These are phyloP conservation scores for Microtus ochrogaster DNA, from an alignment of 2,113 vertebrate genomes.

Conservation along the genomic window DNA sequence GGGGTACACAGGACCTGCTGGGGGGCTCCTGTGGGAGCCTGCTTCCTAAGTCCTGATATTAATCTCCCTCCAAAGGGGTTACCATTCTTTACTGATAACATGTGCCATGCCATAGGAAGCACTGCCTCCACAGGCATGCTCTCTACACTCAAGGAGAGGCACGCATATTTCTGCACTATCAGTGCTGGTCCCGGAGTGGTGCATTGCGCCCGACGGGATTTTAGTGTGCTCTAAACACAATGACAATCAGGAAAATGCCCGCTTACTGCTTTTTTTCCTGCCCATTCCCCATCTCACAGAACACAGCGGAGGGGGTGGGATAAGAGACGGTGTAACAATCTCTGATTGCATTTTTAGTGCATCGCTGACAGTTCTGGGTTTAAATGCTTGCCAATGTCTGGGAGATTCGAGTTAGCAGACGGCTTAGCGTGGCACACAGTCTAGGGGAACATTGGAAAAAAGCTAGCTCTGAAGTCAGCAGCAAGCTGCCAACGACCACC, in stretches of 20 bases:
- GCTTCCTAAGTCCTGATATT: not conserved
- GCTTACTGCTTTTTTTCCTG: constrained; percentile 74
- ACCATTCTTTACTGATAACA: not conserved
- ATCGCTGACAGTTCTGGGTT: constrained; percentile 85
- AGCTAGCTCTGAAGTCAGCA: constrained; percentile 37
- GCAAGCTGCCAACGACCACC: constrained; percentile 50
- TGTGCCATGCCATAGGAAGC: not conserved
- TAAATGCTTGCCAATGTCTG: constrained; percentile 81
- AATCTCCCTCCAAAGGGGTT: constrained; percentile 23
- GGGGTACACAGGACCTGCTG: accelerated
- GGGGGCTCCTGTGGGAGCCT: accelerated
- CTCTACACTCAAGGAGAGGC: constrained; percentile 57
- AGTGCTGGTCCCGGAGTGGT: constrained; percentile 36
- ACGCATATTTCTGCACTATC: constrained; percentile 50
- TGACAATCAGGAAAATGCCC: constrained; percentile 82
- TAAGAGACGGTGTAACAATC: constrained; percentile 77
- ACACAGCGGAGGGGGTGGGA: constrained; percentile 73
- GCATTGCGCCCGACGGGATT: constrained; percentile 60
- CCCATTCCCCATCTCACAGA: constrained; percentile 78
- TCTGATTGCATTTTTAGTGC: constrained; percentile 84
- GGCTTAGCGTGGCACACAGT: constrained; percentile 48
- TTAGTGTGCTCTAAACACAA: constrained; percentile 76
- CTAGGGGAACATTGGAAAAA: constrained; percentile 63
- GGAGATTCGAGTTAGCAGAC: constrained; percentile 80
- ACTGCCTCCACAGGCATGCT: constrained; percentile 10